A percentile compares a stretch with the other conserved stretches of the same genome.
phyloP scores from a whole-genome alignment of 2,888 invertebrate species.

The Pollenia angustigena region DNA sequence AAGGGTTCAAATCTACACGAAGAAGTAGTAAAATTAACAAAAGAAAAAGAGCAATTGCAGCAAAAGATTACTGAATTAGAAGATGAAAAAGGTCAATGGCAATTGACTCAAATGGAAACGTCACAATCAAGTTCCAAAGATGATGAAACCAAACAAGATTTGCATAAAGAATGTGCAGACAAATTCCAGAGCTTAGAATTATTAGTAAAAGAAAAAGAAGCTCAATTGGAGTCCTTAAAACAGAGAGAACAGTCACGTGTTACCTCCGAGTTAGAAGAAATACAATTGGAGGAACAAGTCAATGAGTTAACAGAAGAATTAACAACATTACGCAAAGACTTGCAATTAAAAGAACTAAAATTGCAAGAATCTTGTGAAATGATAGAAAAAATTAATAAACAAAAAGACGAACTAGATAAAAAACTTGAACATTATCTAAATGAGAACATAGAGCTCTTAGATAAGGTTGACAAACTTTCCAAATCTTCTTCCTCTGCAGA shows the following conservation, averaged over 20 bases:
- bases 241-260: constrained; percentile 88
- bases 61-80: constrained; percentile 93
- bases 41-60: constrained; percentile 87
- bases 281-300: constrained; percentile 91
- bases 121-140: constrained; percentile 19
- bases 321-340: constrained; percentile 85
- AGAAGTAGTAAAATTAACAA: constrained; percentile 87
- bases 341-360: constrained; percentile 85
- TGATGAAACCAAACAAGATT: not conserved
- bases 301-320: constrained; percentile 83
- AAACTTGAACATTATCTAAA: constrained; percentile 88
- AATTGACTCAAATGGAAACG: constrained; percentile 85
- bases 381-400: constrained; percentile 85
- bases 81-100: constrained; percentile 96
- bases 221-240: constrained; percentile 84
- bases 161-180: constrained; percentile 86
- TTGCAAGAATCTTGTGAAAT: constrained; percentile 84
- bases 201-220: constrained; percentile 83
- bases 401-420: constrained; percentile 86
- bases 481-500: constrained; percentile 90
- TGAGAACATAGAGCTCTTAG: constrained; percentile 90
- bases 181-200: constrained; percentile 86
- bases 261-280: constrained; percentile 91
- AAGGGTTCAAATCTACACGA: constrained; percentile 89
- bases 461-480: constrained; percentile 89